phyloP scores from a whole-genome alignment of 2,113 vertebrate genomes.

The Promerops cafer region DNA sequence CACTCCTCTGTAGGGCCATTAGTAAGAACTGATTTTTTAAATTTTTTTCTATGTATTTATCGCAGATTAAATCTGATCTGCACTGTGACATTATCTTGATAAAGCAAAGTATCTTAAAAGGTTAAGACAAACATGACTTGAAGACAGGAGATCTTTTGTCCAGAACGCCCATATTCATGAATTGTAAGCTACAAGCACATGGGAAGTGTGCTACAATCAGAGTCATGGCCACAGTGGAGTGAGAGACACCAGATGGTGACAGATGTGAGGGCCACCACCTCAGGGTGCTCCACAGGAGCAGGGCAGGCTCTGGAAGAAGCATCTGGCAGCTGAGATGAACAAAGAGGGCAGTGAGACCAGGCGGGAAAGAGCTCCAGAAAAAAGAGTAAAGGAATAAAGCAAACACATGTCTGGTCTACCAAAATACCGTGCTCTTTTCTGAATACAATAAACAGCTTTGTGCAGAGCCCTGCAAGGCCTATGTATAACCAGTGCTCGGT shows the following conservation, averaged over 20 bases:
- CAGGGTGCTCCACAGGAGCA: background rate
- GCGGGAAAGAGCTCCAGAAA: background rate
- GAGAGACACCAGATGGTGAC: slow-evolving; percentile 40
- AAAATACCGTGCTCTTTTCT: background rate
- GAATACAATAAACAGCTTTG: background rate
- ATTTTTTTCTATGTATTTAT: background rate
- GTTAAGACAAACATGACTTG: background rate
- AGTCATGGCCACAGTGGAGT: background rate
- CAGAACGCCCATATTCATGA: background rate
- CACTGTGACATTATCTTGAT: background rate
- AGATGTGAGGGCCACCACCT: background rate
- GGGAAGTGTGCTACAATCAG: background rate
- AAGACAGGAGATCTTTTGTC: background rate
- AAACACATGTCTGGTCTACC: background rate
- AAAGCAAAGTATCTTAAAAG: background rate
- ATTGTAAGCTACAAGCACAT: background rate
- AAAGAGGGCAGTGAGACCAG: background rate
- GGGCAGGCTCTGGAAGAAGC: background rate
- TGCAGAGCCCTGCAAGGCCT: background rate
- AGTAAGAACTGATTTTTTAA: background rate
- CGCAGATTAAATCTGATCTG: background rate
- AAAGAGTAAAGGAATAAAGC: background rate
- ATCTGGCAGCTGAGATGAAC: slow-evolving; percentile 10
- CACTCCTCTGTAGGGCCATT: background rate
- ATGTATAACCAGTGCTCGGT: background rate